These are phyloP conservation scores for Ips typographus DNA, from an alignment of 1,140 invertebrate genomes.

Conservation along the genomic window DNA sequence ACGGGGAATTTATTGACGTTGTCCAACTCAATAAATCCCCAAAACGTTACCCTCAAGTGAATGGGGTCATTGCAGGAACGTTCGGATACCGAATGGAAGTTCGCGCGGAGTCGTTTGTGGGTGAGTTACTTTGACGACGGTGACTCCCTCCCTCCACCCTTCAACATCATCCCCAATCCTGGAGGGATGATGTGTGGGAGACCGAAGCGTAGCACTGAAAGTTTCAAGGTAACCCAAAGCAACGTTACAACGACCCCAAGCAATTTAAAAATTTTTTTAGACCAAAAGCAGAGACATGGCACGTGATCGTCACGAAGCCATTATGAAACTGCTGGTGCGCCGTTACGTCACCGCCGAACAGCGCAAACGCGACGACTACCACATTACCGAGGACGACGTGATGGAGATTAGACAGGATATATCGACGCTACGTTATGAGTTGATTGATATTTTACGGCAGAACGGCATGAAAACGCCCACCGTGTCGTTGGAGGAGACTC, in stretches of 20 bases:
- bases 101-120: constrained; percentile 84
- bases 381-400: constrained; percentile 88
- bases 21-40: background rate
- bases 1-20: no score
- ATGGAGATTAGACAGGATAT: constrained; percentile 92
- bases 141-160: constrained; percentile 80
- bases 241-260: no score
- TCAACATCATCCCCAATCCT: constrained; percentile 77
- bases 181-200: constrained; percentile 66
- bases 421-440: constrained; percentile 75
- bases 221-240: constrained; percentile 58
- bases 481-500: constrained; percentile 36
- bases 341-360: constrained; percentile 80
- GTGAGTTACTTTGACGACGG: constrained; percentile 89
- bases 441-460: constrained; percentile 78
- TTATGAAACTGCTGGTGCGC: constrained; percentile 84
- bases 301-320: constrained; percentile 52
- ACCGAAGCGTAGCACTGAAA: constrained; percentile 61
- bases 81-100: constrained; percentile 71
- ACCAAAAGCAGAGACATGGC: constrained; percentile 37
- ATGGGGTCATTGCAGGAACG: constrained; percentile 36
- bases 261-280: constrained; percentile 17
- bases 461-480: constrained; percentile 65
- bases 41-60: background rate
- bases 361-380: constrained; percentile 69